Conservation (phyloP, 2,113 vertebrate genomes). For the Festucalex cinctus region DNA sequence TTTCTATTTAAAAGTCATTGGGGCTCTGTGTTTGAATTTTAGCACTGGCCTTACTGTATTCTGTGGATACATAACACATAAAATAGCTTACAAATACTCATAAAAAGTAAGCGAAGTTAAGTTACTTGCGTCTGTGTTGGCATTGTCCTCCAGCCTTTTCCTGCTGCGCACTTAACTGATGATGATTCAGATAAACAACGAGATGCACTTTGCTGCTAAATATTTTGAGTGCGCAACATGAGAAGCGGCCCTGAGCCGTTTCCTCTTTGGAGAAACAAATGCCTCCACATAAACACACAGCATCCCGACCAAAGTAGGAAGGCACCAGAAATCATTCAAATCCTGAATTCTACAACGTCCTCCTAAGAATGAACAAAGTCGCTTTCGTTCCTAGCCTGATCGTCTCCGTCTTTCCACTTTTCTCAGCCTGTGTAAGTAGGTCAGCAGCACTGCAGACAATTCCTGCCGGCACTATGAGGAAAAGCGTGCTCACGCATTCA, state of each 20-base stretch:
- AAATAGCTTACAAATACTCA: too few relatives aligned
- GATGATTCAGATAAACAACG: not conserved
- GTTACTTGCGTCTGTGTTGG: not conserved
- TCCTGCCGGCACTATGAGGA: conserved; percentile 35
- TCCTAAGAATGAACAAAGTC: conserved; percentile 19
- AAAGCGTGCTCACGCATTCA: conserved; percentile 36
- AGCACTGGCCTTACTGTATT: too few relatives aligned
- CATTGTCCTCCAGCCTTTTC: not conserved
- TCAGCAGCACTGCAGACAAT: conserved; percentile 65
- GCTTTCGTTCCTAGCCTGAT: conserved; percentile 25
- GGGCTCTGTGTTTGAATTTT: too few relatives aligned
- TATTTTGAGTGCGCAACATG: not conserved
- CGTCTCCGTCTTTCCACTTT: conserved; percentile 19
- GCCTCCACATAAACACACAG: not conserved
- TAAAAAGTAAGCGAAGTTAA: not conserved
- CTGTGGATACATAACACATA: too few relatives aligned
- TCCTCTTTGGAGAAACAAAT: not conserved
- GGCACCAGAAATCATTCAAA: not conserved
- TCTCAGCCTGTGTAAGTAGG: conserved; percentile 65
- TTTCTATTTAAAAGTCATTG: too few relatives aligned
- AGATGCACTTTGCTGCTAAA: not conserved
- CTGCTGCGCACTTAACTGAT: not conserved
- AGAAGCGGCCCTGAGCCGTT: not conserved
- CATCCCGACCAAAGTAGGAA: not conserved
- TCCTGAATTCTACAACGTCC: conserved; percentile 8